These are phyloP conservation scores for Microcebus ravelobensis DNA, from an alignment of 2,113 vertebrate genomes.

Conservation along the genomic window DNA sequence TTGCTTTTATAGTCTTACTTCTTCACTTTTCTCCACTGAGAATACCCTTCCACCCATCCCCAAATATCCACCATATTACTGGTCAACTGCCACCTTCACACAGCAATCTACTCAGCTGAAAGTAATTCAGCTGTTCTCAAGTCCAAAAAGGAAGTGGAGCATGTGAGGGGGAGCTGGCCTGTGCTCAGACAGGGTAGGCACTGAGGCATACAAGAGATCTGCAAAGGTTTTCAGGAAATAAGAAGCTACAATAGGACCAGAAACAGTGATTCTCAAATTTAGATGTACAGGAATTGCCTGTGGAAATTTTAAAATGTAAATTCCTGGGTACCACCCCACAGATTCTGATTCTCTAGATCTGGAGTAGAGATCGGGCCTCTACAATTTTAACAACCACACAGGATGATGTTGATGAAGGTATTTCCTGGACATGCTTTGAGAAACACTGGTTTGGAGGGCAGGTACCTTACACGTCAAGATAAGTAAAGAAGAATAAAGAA, in stretches of 20 bases:
- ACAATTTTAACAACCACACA: background rate
- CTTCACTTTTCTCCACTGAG: background rate
- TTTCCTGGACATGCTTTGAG: background rate
- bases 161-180: background rate
- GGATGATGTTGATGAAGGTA: background rate
- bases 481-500: background rate
- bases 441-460: background rate
- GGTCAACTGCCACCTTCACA: background rate
- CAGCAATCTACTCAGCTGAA: background rate
- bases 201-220: background rate
- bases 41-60: background rate
- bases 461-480: background rate
- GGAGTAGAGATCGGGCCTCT: background rate
- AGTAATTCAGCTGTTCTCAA: background rate
- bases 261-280: background rate
- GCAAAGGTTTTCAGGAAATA: background rate
- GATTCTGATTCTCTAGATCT: background rate
- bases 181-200: background rate
- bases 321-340: background rate
- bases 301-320: background rate
- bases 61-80: background rate
- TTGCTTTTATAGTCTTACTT: background rate
- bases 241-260: background rate
- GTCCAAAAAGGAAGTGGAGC: background rate
- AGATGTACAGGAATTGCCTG: background rate